These are phyloP conservation scores for Sarcophaga carnaria DNA, from an alignment of 2,888 invertebrate species.

Conservation along the genomic window DNA sequence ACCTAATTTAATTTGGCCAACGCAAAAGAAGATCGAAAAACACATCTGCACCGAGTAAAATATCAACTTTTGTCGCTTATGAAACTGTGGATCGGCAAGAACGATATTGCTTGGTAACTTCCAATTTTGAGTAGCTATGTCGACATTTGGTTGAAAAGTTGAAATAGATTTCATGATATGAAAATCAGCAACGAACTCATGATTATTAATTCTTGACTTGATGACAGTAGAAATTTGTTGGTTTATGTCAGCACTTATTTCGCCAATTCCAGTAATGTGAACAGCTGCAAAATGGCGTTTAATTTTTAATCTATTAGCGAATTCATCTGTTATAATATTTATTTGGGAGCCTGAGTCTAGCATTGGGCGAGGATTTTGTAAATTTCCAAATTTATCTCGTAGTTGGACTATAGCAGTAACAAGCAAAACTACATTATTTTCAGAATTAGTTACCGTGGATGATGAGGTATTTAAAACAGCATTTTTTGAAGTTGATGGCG, in stretches of 20 bases:
- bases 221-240: not conserved
- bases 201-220: not conserved
- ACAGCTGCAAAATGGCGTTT: too few species aligned
- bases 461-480: not conserved
- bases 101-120: not conserved
- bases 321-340: too few species aligned
- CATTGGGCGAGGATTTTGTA: slow-evolving; percentile 11
- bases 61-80: slow-evolving; percentile 28
- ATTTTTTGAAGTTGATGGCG: not conserved
- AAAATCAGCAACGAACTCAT: slow-evolving; percentile 16
- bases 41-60: slow-evolving; percentile 35
- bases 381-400: not conserved
- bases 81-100: slow-evolving; percentile 41
- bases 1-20: slow-evolving; percentile 19
- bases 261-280: too few species aligned
- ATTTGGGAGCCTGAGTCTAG: not conserved
- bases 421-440: too few species aligned
- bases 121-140: too few species aligned
- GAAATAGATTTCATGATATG: slow-evolving; percentile 3
- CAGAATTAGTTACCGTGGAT: too few species aligned
- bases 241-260: not conserved
- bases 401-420: slow-evolving; percentile 2
- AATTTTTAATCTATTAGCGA: too few species aligned
- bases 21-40: slow-evolving; percentile 43
- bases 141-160: slow-evolving; percentile 1